Evolutionary conservation across 2,888 invertebrate genomes (phyloP).

Genomic region (Hyppa rectilinea): DNA sequence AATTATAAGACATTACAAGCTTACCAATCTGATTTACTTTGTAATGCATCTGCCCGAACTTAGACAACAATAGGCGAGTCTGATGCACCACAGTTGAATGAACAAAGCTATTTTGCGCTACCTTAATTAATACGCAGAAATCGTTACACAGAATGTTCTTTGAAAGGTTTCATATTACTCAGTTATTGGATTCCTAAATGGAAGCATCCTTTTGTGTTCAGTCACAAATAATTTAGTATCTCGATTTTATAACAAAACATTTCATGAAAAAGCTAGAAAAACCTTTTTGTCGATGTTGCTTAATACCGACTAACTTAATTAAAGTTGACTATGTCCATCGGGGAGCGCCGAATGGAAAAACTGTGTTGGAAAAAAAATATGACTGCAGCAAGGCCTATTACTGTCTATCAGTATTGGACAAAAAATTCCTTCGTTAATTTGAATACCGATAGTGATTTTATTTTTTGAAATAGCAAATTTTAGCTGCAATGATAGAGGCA

Average conservation of each 20-base stretch:
- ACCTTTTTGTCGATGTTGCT: too few relatives aligned
- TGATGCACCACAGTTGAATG: background rate
- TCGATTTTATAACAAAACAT: too few relatives aligned
- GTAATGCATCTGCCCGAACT: background rate
- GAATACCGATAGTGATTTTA: background rate
- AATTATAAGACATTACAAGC: slow-evolving; percentile 62
- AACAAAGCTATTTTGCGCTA: too few relatives aligned
- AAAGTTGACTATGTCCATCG: too few relatives aligned
- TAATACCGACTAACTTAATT: too few relatives aligned
- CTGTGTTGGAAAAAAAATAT: too few relatives aligned
- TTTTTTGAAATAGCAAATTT: background rate
- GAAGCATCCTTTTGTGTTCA: too few relatives aligned
- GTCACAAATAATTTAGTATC: too few relatives aligned
- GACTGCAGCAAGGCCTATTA: too few relatives aligned
- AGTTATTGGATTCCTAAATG: too few relatives aligned
- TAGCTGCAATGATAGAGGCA: background rate
- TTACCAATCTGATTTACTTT: slow-evolving; percentile 9
- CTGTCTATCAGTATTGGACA: background rate
- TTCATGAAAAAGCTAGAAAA: too few relatives aligned
- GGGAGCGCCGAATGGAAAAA: too few relatives aligned
- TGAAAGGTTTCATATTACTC: background rate
- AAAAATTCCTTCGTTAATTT: background rate
- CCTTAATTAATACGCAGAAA: background rate
- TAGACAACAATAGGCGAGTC: background rate
- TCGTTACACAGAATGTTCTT: background rate